Base-by-base conservation (phyloP, 2,113 vertebrate genomes). In the Microtus pennsylvanicus region DNA sequence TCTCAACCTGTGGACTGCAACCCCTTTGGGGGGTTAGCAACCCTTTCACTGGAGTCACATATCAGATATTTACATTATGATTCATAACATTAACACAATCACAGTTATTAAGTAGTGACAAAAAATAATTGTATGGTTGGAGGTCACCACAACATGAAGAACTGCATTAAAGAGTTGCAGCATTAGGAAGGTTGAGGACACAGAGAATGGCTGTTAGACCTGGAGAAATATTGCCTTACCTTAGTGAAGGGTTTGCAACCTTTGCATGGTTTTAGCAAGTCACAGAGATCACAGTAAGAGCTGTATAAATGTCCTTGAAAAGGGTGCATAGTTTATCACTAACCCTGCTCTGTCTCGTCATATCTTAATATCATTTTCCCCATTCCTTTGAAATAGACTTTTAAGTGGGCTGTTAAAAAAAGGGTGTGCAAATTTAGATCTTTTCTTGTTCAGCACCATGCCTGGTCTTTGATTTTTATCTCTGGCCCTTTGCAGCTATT, bases 381-480 rank as follows among this genome's bases (percentile, higher is more conserved):
- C 83, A 45, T 76, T 86, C 92, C 63, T 95, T 92, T 97, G 88
- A 96, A 89, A 81, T 38, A 33, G 22, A 89, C 26, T 87, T 92
- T 90, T 78, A 95, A 90, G 52, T 70, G 28, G 42, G 50, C 2
- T 94, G 11, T 92, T 97, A 90, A 94, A 91, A 91, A 88, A 89
- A 89, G 74, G 45, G 58, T 35, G 67, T 92, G 42, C 69, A 75
- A 45, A 91, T 94, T 97, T 95, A 94, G 69, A 75, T 89, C 72
- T 95, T 94, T 92, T 92, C 75, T 95, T 77, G 12, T 78, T 91
- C 76, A 81, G 8, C 67, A 69, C 72, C 92, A 35, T 72, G 52
- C 52, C 70, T 85, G 75, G 93, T 94, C 50, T 94, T 92, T 96
- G 93, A 96, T 95, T 90, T 96, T 96, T 89, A 61, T 92, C 61